A percentile compares a stretch with the other conserved stretches of the same genome.
phyloP scores from a whole-genome alignment of 1,140 invertebrate genomes.

The Drosophila sturtevanti region DNA sequence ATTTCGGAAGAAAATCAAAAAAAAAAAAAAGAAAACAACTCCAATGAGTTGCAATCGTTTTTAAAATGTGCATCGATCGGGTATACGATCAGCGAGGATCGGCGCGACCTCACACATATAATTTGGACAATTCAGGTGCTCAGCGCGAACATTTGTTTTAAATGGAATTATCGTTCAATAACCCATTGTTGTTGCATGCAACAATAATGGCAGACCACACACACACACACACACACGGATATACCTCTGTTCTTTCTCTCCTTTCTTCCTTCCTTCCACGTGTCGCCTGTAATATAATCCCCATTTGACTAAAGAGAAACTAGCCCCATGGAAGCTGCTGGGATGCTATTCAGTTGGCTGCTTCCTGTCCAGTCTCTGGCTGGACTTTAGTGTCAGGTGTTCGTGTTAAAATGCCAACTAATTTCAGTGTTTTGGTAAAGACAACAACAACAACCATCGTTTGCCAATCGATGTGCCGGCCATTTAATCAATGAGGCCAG shows the following conservation, averaged over 20 bases:
- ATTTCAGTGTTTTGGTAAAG: constrained; percentile 73
- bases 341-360: constrained; percentile 15
- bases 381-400: constrained; percentile 67
- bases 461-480: constrained; percentile 31
- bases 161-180: constrained; percentile 80
- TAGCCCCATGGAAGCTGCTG: constrained; percentile 44
- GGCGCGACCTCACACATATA: constrained; percentile 54
- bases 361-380: constrained; percentile 19
- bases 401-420: constrained; percentile 81
- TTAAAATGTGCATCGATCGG: neutral
- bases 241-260: too few relatives aligned
- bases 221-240: constrained; percentile 26
- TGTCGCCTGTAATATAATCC: constrained; percentile 58
- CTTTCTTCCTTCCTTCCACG: neutral
- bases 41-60: constrained; percentile 47
- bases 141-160: constrained; percentile 76
- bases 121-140: constrained; percentile 75
- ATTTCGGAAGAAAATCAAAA: constrained; percentile 43
- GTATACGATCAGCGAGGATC: neutral
- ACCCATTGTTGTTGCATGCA: constrained; percentile 61
- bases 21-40: too few relatives aligned
- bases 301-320: constrained; percentile 69
- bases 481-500: constrained; percentile 74
- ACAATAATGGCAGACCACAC: constrained; percentile 52
- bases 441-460: constrained; percentile 34